Conservation (phyloP, 1,140 invertebrate species). For the Drosophila arawakana region DNA sequence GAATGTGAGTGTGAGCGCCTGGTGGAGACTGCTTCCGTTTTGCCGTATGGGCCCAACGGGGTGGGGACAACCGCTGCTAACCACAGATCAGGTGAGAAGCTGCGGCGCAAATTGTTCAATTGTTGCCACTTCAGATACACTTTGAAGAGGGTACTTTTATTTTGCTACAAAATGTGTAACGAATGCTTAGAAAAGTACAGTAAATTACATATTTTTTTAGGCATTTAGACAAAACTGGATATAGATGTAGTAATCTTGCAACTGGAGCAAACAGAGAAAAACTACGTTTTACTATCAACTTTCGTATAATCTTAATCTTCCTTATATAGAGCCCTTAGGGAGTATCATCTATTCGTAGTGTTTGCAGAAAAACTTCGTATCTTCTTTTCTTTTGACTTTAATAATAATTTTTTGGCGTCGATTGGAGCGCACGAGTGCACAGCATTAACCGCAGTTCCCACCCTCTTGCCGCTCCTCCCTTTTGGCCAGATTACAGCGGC, state of each 20-base stretch:
- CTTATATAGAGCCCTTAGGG: no score
- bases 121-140: constrained; percentile 43
- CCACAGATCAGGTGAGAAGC: constrained; percentile 46
- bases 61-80: constrained; percentile 15
- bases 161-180: no score
- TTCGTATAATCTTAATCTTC: no score
- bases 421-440: constrained; percentile 56
- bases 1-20: constrained; percentile 31
- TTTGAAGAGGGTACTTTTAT: no score
- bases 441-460: constrained; percentile 19
- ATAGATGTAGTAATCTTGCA: no score
- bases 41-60: constrained; percentile 16
- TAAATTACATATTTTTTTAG: no score
- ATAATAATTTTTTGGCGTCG: not conserved
- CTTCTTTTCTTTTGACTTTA: not conserved
- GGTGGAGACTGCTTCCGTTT: constrained; percentile 53
- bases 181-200: no score
- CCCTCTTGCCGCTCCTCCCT: not conserved
- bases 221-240: no score
- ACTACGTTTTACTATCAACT: no score
- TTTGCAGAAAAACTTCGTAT: not conserved
- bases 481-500: constrained; percentile 12
- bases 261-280: no score
- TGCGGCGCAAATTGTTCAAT: constrained; percentile 63
- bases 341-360: no score